phyloP scores from a whole-genome alignment of 2,113 vertebrate species.

The Ploceus nigricollis region DNA sequence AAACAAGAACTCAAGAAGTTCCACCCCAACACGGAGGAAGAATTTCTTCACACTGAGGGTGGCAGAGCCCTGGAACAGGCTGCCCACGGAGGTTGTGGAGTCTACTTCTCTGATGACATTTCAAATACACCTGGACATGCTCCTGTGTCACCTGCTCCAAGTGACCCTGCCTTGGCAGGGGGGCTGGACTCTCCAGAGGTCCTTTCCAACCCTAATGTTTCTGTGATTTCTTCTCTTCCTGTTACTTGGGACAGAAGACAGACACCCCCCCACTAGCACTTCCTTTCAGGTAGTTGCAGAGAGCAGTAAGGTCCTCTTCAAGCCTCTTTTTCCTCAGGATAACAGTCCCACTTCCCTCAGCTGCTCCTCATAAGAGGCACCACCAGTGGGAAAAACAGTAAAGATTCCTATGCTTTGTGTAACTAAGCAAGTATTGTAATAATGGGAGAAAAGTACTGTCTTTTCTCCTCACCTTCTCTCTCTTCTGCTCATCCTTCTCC shows the following conservation, averaged over 20 bases:
- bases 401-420: not conserved
- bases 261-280: not conserved
- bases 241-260: not conserved
- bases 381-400: not conserved
- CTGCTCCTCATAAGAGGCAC: fast-evolving
- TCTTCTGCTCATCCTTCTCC: not conserved
- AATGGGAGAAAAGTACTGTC: not conserved
- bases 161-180: not conserved
- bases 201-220: not conserved
- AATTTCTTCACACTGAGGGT: not conserved
- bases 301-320: not conserved
- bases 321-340: not conserved
- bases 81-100: not conserved
- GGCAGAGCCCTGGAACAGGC: not conserved
- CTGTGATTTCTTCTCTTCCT: not conserved
- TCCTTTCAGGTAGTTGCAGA: not conserved
- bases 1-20: not conserved
- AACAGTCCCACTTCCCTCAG: not conserved
- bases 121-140: not conserved
- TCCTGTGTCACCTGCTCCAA: not conserved
- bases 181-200: not conserved
- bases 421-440: not conserved
- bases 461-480: not conserved
- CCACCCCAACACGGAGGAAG: not conserved
- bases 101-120: not conserved